A percentile compares a stretch with the other conserved stretches of the same genome.
These are phyloP conservation scores for Calliopum simillimum DNA, from an alignment of 2,888 invertebrate genomes.

Conservation along the genomic window DNA sequence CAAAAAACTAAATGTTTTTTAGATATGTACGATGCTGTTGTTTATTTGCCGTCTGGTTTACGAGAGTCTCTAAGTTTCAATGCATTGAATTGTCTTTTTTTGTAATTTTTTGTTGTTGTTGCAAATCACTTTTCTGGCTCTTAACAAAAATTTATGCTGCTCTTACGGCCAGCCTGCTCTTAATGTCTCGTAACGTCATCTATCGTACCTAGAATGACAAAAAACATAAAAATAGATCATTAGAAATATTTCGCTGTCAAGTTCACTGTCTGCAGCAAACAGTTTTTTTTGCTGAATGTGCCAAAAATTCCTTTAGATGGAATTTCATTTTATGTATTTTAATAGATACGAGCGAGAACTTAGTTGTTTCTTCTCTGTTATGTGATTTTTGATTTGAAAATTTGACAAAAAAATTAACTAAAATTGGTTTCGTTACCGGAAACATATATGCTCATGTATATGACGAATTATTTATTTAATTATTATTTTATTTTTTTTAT, in stretches of 20 bases:
- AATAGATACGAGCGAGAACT: no score
- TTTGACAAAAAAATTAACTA: no score
- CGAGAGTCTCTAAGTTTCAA: not conserved
- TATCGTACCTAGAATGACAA: constrained; percentile 24
- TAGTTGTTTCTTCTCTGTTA: no score
- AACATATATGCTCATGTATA: no score
- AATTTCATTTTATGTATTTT: no score
- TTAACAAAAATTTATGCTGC: constrained; percentile 9
- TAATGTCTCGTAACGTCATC: constrained; percentile 30
- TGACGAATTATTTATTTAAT: no score
- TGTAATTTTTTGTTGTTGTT: no score
- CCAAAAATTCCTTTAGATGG: not conserved
- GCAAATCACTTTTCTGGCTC: not conserved
- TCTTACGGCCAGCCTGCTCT: constrained; percentile 11
- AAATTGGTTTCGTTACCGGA: no score
- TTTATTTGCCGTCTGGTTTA: not conserved
- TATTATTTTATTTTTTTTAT: no score
- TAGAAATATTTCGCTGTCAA: constrained; percentile 34
- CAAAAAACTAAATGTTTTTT: constrained; percentile 3
- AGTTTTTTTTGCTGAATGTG: not conserved
- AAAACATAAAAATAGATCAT: constrained; percentile 33
- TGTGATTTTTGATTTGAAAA: no score
- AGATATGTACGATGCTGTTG: not conserved
- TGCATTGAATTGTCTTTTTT: constrained; percentile 1
- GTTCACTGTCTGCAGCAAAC: constrained; percentile 31